A percentile compares a stretch with the other conserved stretches of the same genome.
Evolutionary conservation across 1,140 invertebrate species (phyloP).

Genomic region (Brachionus calyciflorus): DNA sequence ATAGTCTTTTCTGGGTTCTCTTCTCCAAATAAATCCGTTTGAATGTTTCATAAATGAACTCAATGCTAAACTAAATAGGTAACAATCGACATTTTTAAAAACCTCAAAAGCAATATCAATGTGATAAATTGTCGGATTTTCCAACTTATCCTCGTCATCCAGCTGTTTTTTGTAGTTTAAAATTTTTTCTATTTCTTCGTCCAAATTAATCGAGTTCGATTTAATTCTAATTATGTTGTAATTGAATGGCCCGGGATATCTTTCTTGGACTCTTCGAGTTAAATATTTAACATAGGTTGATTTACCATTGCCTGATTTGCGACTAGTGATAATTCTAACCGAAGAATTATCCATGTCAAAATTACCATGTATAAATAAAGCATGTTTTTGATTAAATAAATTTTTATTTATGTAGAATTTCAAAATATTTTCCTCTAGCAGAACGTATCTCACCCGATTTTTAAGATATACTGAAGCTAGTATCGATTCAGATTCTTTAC

Average conservation of each 20-base stretch:
- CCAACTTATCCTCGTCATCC: background rate
- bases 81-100: constrained; percentile 12
- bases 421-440: background rate
- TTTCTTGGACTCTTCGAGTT: background rate
- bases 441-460: background rate
- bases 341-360: constrained; percentile 12
- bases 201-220: background rate
- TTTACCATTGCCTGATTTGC: constrained; percentile 35
- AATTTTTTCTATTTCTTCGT: constrained; percentile 37
- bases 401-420: background rate
- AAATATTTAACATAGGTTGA: constrained; percentile 13
- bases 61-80: constrained; percentile 1
- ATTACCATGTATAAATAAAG: background rate
- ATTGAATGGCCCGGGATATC: background rate
- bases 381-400: background rate
- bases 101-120: constrained; percentile 43
- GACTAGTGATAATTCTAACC: background rate
- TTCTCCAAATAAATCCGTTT: constrained; percentile 28
- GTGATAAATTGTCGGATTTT: constrained; percentile 18
- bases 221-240: constrained; percentile 38
- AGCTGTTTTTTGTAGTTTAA: background rate
- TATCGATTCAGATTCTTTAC: constrained; percentile 6
- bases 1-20: background rate
- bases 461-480: constrained; percentile 19
- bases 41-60: constrained; percentile 4